Evolutionary conservation across 2,888 invertebrate genomes (phyloP).

Genomic region (Nyleta sp.): DNA sequence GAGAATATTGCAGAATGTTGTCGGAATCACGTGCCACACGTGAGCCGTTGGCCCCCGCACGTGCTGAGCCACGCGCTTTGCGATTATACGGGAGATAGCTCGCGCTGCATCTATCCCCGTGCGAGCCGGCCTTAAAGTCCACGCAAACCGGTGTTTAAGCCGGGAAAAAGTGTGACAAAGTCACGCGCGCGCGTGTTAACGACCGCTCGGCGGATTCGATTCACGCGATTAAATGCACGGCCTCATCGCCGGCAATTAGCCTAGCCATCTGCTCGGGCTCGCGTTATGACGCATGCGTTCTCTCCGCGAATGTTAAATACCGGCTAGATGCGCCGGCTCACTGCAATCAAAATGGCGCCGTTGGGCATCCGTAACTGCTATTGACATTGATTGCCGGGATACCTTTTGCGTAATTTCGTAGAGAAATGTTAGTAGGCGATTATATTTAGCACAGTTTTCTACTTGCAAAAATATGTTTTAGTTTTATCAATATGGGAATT

Average conservation of each 20-base stretch:
- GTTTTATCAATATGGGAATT: too few relatives aligned
- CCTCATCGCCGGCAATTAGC: slow-evolving; percentile 44
- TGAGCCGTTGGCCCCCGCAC: slow-evolving; percentile 67
- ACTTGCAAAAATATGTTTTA: too few relatives aligned
- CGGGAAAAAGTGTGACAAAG: slow-evolving; percentile 71
- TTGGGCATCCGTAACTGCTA: slow-evolving; percentile 46
- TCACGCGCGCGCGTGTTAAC: slow-evolving; percentile 71
- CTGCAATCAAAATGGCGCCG: slow-evolving; percentile 41
- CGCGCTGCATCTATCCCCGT: slow-evolving; percentile 54
- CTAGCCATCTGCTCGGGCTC: slow-evolving; percentile 35
- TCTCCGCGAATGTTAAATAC: slow-evolving; percentile 26
- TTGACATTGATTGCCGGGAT: slow-evolving; percentile 59
- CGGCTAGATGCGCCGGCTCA: slow-evolving; percentile 1
- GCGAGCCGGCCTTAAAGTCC: slow-evolving; percentile 50
- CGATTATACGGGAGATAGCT: slow-evolving; percentile 60
- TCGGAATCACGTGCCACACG: slow-evolving; percentile 79
- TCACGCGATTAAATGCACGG: slow-evolving; percentile 70
- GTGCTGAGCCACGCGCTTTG: slow-evolving; percentile 58
- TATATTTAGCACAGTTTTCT: too few relatives aligned
- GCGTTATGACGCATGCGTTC: slow-evolving; percentile 47
- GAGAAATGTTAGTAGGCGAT: slow-evolving; percentile 15
- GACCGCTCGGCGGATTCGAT: slow-evolving; percentile 67
- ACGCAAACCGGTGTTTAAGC: slow-evolving; percentile 58
- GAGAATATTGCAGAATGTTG: slow-evolving; percentile 73
- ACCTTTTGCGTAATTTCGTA: slow-evolving; percentile 41